Percentiles rank a stretch among this genome's conserved stretches.
Evolutionary conservation across 2,113 vertebrate species (phyloP).

Genomic region (Cebidichthys violaceus): DNA sequence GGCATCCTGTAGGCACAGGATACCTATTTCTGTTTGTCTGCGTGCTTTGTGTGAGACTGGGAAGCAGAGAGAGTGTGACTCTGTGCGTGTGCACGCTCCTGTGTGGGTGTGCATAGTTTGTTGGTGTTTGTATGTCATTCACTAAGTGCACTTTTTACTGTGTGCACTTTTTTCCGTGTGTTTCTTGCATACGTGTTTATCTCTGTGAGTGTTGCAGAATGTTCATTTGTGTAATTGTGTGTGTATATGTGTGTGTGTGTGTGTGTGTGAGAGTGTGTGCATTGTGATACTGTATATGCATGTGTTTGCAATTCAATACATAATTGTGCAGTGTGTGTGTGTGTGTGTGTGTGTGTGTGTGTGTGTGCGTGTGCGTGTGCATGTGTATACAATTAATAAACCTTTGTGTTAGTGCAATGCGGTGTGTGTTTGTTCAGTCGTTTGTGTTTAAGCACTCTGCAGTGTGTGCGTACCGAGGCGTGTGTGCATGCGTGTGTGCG

Average conservation of each 20-base stretch:
- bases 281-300: slow-evolving; percentile 5
- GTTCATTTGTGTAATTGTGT: slow-evolving; percentile 17
- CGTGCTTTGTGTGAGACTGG: slow-evolving; percentile 62
- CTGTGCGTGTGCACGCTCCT: neutral
- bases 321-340: neutral
- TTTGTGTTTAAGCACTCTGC: too few relatives aligned
- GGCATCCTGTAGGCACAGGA: slow-evolving; percentile 79
- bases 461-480: slow-evolving; percentile 29
- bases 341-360: neutral
- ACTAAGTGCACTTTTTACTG: slow-evolving; percentile 22
- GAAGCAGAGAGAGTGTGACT: slow-evolving; percentile 56
- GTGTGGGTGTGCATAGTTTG: slow-evolving; percentile 22
- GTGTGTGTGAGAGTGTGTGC: neutral
- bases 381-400: neutral
- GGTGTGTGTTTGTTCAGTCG: slow-evolving; percentile 30
- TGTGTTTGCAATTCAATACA: slow-evolving; percentile 3
- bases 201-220: slow-evolving; percentile 24
- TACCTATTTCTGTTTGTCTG: slow-evolving; percentile 78
- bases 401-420: neutral
- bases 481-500: slow-evolving; percentile 9
- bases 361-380: neutral
- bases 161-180: slow-evolving; percentile 17
- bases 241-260: neutral
- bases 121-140: slow-evolving; percentile 31
- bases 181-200: slow-evolving; percentile 15